Base-by-base conservation (phyloP, 2,113 vertebrate genomes). In the Hydrolagus affinis region DNA sequence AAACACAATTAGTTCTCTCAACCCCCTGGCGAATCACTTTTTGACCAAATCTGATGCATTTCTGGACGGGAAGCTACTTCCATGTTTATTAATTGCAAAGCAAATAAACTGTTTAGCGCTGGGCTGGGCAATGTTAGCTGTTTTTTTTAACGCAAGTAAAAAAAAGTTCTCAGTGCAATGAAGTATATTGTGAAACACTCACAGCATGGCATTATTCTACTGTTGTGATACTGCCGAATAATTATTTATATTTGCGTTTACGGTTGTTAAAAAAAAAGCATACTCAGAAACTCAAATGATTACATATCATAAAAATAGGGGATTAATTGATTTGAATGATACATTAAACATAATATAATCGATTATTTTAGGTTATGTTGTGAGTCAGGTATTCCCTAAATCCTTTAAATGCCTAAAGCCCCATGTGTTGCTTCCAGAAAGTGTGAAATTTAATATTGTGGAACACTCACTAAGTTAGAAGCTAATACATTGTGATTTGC, bases 1-100 rank as follows among this genome's bases (percentile, higher is more conserved):
- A 83, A 66, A 83, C 21, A 83, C 78, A 83, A 83, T 83, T 83
- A 83, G 78, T 83, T 83, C 60, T 6, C 66, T 23, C 78, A 83
- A 66, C 14, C 78, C 77, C 60, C 59, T 28, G 78, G 78, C 78
- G 66, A 80, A 80, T 80, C 57, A 66, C 62, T 83, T 83, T 83
- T 66, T n/a, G n/a, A 15, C 57, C 60, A 64, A 80, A 66, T 83
- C 78, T 83, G 78, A 66, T 66, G 78, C 60, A 66, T 83, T 83
- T 83, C 78, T 83, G 60, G 25, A 83, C 25, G 60, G 60, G 62
- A 83, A 83, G 57, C 78, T 28, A 66, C 78, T 66, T 28, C 60
- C 60, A 66, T 83, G 78, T 83, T 83, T 83, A 66, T 83, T 25
- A 83, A 64, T 30, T 83, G 78, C 78, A 83, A 44, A 64, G 78